Evolutionary conservation across 2,797 vertebrate species (phyloP), one percentile per base, ranked within the genome.

Genomic region (Smutsia temminckii): DNA sequence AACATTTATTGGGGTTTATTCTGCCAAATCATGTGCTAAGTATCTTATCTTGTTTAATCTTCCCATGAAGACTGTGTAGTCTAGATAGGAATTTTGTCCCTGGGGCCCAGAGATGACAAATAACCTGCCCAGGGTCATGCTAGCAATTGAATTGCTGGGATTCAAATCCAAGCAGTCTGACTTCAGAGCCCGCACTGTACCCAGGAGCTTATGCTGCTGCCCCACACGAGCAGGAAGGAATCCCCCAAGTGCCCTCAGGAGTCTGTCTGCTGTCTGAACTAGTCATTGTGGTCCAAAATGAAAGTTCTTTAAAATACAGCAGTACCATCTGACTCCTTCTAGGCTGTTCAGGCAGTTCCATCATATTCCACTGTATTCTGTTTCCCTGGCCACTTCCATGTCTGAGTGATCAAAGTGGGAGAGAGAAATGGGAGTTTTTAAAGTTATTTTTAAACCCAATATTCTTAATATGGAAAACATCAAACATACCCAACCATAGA

Each of bases 1-100:
- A 89, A 80, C 8, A 5, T 37, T 46, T 72, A 42, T 6, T 72
- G 66, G 64, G 80, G 69, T 91, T 93, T 72, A 34, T 59, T 69
- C 83, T 69, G 59, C 79, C 49, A 59, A 79, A 55, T 63, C n/a
- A 84, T 91, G 14, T 63, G 74, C 63, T 71, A 80, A 91, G 75
- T 49, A n/a, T 75, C 74, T 91, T 85, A 37, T 72, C 34, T 92
- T 89, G 40, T 79, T 91, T 88, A 93, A 87, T 53, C 51, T 93
- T 93, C 78, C 63, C 64, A 79, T 37, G 2, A 68, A 77, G 75
- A 68, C 71, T 83, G 5, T 59, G 16, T 59, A 77, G 55, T 85
- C 85, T 71, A 86, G 79, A 78, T 42, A 85, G 53, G 34, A 91
- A 42, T 84, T 93, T 91, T 84, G 57, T 77, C 29, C 20, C 57